Base-by-base conservation (phyloP, 2,888 invertebrate genomes). In the Catonia carolina region DNA sequence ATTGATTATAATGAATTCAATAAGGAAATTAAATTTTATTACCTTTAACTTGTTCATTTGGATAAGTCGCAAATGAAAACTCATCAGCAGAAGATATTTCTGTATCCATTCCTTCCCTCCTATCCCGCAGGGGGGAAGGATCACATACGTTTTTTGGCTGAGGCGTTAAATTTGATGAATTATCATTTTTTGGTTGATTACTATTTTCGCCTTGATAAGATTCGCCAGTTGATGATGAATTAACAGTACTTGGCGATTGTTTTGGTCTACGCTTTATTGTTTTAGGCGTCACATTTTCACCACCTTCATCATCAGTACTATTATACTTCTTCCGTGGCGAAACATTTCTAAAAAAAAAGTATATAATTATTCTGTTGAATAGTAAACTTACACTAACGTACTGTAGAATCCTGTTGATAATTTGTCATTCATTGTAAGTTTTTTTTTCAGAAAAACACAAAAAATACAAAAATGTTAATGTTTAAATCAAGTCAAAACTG, bases 131-230 rank as follows among this genome's bases (percentile, higher is more conserved):
- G 49, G 58, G 58, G 58, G 58, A 58, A 58, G 58, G 58, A 58
- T 58, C 39, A 52, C 48, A 50, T 23, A 58, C 58, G 58, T 58
- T 58, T 58, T 58, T 58, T 58, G 58, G 58, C 53, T 50, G 48
- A 17, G 35, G 17, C n/a, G 20, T 39, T n/a, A n/a, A n/a, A n/a
- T n/a, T n/a, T n/a, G n/a, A n/a, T 6, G 42, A 41, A 18, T 4
- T 7, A 27, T 23, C 27, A 23, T 22, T 47, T 2, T 42, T 22
- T 18, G 42, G 42, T 18, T n/a, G n/a, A 42, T 12, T 22, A 27
- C 8, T 18, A 31, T 37, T 27, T 20, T 35, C 37, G 18, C 49
- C 48, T 15, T 41, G 23, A 51, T 36, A 23, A 14, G 39, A 22
- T 37, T 15, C 47, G 1, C 20, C 33, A 3, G 50, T 49, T 1